Base-by-base conservation (phyloP, 1,140 invertebrate genomes). In the Diorhabda sublineata region DNA sequence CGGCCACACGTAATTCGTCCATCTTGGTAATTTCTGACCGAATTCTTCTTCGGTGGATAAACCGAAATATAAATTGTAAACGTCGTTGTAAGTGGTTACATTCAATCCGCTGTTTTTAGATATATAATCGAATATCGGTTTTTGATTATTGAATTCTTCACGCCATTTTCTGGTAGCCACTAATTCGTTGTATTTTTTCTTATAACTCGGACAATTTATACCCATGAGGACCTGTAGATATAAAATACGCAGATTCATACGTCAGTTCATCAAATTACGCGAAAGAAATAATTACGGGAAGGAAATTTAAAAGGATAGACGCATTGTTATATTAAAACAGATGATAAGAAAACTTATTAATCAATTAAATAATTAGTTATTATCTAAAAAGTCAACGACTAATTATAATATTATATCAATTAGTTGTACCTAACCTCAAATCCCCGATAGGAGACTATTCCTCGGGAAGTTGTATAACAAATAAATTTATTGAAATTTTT, bases 1-100 rank as follows among this genome's bases (percentile, higher is more conserved):
- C 3, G 87, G 87, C 72, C 85, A 90, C 69, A 87, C 87, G 7
- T 82, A 64, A 9, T 83, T 76, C 0, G 85, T 86, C 89, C 89
- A 90, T 7, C 83, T 74, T 0, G 88, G 88, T 57, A 90, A 70
- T 60, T 79, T 75, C 1, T 88, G 78, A 43, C 86, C 87, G 78
- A 84, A 87, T 70, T 83, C 81, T 75, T 82, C 79, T 69, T 74
- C 73, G 5, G 73, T 74, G 5, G 73, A 72, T n/a, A 74, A 57
- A n/a, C 73, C 73, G 42, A 74, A 74, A 57, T 72, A 74, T 60
- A 74, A 8, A 59, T 72, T 59, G 45, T 74, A 74, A 9, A 72
- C 59, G 8, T 70, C 42, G 57, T 69, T 6, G 57, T 67, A 69
- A 43, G 26, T 43, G 4, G 70, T 74, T 41, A 72, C 68, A 44